Evolutionary conservation across 2,113 vertebrate species (phyloP), one percentile per base, ranked within the genome.

Genomic region (Fulica atra): DNA sequence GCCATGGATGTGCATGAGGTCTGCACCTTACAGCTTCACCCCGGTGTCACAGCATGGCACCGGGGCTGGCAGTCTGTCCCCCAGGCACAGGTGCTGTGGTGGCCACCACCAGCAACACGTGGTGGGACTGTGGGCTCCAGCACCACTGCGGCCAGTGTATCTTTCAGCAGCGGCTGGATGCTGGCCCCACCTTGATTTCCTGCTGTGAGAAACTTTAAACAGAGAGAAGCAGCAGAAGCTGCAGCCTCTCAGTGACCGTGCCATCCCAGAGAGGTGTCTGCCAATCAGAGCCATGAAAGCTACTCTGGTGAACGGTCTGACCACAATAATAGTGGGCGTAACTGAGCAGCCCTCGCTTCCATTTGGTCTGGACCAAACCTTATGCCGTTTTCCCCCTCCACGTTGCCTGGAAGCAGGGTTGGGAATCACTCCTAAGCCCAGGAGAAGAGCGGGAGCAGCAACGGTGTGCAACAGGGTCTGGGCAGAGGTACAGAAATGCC

Each of bases 41-140:
- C 13, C 0, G 0, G 78, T 59, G 4, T 12, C 9, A 13, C 63
- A 44, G 7, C 9, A 1, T 13, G 10, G 54, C n/a, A 28, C 29
- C 16, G 2, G 68, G 35, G 40, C 23, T 5, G 3, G 68, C 72
- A 76, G 77, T 5, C 56, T 21, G 28, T 51, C 21, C 31, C 26
- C 2, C 48, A 6, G 50, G 12, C 66, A 57, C 44, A 57, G 25
- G 11, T 7, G 66, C 44, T 25, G 15, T 3, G 28, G n/a, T 70
- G 77, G 38, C 35, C 66, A 36, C 11, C 1, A 3, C 56, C 72
- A 35, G 38, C 65, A 33, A 10, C 0, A 1, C 1, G 1, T 7
- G 40, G 54, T 31, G 56, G 44, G 17, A 18, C 17, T 18, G 44
- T 46, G 44, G 48, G n/a, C 56, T 64, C 25, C 65, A 31, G 40